Conservation (phyloP, 2,797 vertebrate species). For the Jordanella pulchra region DNA sequence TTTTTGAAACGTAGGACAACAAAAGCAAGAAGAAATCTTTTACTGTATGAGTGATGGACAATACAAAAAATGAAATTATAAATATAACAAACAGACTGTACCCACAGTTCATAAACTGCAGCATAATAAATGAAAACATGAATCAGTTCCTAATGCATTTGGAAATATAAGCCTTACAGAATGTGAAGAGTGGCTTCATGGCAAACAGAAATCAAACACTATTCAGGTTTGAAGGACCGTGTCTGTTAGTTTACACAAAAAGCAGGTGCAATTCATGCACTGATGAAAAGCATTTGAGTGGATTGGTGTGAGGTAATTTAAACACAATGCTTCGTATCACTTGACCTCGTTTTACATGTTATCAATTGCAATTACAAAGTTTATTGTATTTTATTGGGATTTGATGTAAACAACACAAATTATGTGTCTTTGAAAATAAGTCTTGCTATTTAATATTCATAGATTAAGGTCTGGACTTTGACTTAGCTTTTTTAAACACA, state of each 20-base stretch:
- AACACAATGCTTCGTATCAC: background rate
- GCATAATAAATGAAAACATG: background rate
- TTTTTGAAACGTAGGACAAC: conserved; percentile 59
- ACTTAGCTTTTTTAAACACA: background rate
- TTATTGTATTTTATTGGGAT: no score
- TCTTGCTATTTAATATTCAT: background rate
- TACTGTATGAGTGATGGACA: conserved; percentile 37
- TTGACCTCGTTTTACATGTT: background rate
- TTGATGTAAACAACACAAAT: no score
- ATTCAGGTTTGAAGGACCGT: conserved; percentile 65
- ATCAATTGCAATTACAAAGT: background rate
- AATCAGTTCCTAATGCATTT: background rate
- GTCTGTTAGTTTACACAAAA: conserved; percentile 67
- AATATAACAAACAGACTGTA: conserved; percentile 32
- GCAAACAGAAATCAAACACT: conserved; percentile 1
- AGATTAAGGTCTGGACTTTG: background rate
- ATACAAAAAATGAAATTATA: conserved; percentile 31
- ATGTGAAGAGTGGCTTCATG: conserved; percentile 44
- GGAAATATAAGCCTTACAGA: background rate
- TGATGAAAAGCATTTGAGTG: conserved; percentile 2
- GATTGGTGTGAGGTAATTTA: background rate
- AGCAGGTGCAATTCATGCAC: conserved; percentile 45
- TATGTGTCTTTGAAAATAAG: background rate
- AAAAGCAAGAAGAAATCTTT: conserved; percentile 26
- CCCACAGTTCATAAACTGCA: background rate